Conservation (phyloP, 2,888 invertebrate species). For the Tigriopus californicus region DNA sequence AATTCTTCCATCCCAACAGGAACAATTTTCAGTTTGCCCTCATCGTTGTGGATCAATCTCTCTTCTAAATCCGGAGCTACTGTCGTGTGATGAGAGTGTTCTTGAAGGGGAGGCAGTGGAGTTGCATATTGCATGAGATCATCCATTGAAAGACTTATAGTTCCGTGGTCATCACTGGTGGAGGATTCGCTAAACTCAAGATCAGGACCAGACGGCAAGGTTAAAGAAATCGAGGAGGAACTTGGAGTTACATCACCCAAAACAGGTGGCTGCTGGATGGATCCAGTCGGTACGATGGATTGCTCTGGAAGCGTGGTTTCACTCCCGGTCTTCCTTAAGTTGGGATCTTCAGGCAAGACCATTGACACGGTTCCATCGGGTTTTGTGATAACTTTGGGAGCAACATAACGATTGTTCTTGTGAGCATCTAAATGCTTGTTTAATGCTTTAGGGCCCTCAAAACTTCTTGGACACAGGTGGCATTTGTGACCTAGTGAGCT, state of each 20-base stretch:
- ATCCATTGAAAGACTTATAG: slow-evolving; percentile 14
- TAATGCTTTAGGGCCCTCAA: slow-evolving; percentile 14
- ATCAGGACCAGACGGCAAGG: neutral
- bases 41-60: neutral
- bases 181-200: neutral
- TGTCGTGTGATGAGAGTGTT: neutral
- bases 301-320: too few relatives aligned
- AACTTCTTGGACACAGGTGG: slow-evolving; percentile 14
- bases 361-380: neutral
- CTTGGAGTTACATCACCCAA: neutral
- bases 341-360: neutral
- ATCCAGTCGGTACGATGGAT: too few relatives aligned
- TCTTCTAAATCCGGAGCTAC: neutral
- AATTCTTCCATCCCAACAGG: slow-evolving; percentile 15
- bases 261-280: neutral
- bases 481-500: slow-evolving; percentile 10
- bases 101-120: neutral
- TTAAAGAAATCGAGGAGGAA: neutral
- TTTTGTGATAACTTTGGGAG: slow-evolving; percentile 8
- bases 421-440: slow-evolving; percentile 13
- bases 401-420: neutral
- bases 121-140: slow-evolving; percentile 11
- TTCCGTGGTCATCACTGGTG: neutral
- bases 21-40: slow-evolving; percentile 10
- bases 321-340: too few relatives aligned